Evolutionary conservation across 2,888 invertebrate genomes (phyloP), one percentile per base, ranked within the genome.

Genomic region (Gymnoscelis rufifasciata): DNA sequence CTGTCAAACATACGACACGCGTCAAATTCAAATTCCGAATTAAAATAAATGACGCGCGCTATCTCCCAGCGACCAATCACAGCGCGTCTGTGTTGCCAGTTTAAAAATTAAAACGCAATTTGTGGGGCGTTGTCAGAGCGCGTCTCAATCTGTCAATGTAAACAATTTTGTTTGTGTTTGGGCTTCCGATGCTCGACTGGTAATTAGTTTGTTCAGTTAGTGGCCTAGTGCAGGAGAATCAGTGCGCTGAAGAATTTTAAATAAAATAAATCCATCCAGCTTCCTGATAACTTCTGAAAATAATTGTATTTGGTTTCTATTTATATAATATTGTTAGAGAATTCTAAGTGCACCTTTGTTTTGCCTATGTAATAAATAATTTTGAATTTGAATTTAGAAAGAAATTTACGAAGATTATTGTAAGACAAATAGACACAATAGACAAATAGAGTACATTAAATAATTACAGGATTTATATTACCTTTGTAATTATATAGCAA

Each of bases 11-110:
- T 49, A 54, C 51, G 58, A 68, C 70, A 59, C 54, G 55, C 57
- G 57, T 66, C 66, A 66, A 69, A 65, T 66, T 59, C 56, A 73
- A 84, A 87, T 87, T 66, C 59, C 56, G 73, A 84, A 87, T 87
- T 87, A 84, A 84, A 87, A 84, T 83, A 84, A 84, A 87, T 87
- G 87, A 84, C 83, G 74, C 64, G 77, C 79, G 73, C 71, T 71
- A 74, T 74, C 72, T 67, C 62, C 47, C 54, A 51, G 29, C 64
- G 56, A 66, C 78, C 78, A 80, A 80, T 80, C 73, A 65, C 69
- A 57, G 68, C 52, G 57, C 51, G 56, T 27, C 15, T 71, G 71
- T 77, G 80, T 79, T 79, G 78, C 76, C 83, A 80, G 80, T 83
- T 83, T 83, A 83, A 86, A 83, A 80, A 83, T 86, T 80, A 81